A percentile compares a stretch with the other conserved stretches of the same genome.
phyloP scores from a whole-genome alignment of 1,140 invertebrate genomes.

The Zaprionus camerounensis region DNA sequence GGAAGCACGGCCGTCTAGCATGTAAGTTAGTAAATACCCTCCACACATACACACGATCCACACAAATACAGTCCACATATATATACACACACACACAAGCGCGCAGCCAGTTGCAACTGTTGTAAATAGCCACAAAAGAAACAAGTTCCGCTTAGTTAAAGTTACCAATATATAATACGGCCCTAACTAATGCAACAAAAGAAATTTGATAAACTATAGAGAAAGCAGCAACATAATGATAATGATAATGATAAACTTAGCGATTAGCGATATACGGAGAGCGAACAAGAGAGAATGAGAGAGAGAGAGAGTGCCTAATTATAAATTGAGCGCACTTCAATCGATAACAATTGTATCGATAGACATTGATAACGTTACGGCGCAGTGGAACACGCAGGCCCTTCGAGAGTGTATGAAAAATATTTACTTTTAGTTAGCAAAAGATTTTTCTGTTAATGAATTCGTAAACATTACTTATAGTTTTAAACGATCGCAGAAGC shows the following conservation, averaged over 20 bases:
- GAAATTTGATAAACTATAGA: constrained; percentile 37
- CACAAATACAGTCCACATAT: constrained; percentile 17
- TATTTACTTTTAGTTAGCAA: constrained; percentile 71
- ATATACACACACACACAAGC: constrained; percentile 28
- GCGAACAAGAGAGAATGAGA: constrained; percentile 12
- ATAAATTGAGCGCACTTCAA: constrained; percentile 57
- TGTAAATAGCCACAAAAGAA: constrained; percentile 71
- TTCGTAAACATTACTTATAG: constrained; percentile 26
- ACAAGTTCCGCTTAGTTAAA: constrained; percentile 72
- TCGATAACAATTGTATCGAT: constrained; percentile 38
- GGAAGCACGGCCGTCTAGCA: constrained; percentile 63
- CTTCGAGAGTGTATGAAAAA: constrained; percentile 45
- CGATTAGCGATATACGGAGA: constrained; percentile 12
- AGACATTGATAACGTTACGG: constrained; percentile 36
- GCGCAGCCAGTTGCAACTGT: constrained; percentile 36
- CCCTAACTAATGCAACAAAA: constrained; percentile 48
- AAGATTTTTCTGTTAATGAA: constrained; percentile 52
- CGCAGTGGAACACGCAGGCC: constrained; percentile 43
- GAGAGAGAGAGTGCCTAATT: constrained; percentile 58
- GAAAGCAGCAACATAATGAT: not conserved
- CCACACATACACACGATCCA: constrained; percentile 20
- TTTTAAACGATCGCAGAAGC: constrained; percentile 30
- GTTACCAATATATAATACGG: constrained; percentile 28
- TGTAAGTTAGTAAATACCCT: constrained; percentile 77
- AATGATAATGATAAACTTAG: constrained; percentile 1